phyloP scores from a whole-genome alignment of 2,888 invertebrate genomes.

The Siphlonurus alternatus region DNA sequence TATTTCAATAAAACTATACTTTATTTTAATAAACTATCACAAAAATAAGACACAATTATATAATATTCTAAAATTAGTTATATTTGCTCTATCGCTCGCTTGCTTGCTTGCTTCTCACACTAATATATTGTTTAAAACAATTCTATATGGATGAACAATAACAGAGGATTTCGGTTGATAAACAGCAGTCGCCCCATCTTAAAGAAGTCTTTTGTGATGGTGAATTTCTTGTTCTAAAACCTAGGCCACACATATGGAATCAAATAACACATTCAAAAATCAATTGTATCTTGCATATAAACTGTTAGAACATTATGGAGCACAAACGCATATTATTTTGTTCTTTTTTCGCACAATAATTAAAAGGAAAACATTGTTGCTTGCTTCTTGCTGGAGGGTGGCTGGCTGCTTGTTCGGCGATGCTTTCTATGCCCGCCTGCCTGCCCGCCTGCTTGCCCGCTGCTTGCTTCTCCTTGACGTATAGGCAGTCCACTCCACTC shows the following conservation, averaged over 20 bases:
- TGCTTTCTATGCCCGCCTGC: not conserved
- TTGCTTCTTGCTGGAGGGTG: not conserved
- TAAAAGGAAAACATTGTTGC: not conserved
- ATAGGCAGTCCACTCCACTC: not conserved
- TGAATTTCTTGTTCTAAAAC: constrained; percentile 89
- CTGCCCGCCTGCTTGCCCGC: not conserved
- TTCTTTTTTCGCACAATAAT: not conserved
- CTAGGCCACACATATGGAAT: constrained; percentile 68
- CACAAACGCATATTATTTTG: not conserved
- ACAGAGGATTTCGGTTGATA: constrained; percentile 9
- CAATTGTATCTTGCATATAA: not conserved
- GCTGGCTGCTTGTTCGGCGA: not conserved
- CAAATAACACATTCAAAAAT: not conserved
- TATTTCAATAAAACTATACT: not conserved
- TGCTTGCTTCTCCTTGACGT: not conserved
- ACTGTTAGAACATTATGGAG: not conserved
- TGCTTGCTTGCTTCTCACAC: too few species aligned
- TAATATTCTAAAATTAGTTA: not conserved
- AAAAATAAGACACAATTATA: not conserved
- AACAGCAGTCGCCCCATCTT: constrained; percentile 90
- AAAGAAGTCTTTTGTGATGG: constrained; percentile 94
- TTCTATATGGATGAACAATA: not conserved
- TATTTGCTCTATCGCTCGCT: not conserved
- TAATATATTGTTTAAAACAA: not conserved
- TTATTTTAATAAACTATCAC: not conserved